Percentiles rank a stretch among this genome's conserved stretches.
phyloP scores from a whole-genome alignment of 2,113 vertebrate species.

The Girardinichthys multiradiatus region DNA sequence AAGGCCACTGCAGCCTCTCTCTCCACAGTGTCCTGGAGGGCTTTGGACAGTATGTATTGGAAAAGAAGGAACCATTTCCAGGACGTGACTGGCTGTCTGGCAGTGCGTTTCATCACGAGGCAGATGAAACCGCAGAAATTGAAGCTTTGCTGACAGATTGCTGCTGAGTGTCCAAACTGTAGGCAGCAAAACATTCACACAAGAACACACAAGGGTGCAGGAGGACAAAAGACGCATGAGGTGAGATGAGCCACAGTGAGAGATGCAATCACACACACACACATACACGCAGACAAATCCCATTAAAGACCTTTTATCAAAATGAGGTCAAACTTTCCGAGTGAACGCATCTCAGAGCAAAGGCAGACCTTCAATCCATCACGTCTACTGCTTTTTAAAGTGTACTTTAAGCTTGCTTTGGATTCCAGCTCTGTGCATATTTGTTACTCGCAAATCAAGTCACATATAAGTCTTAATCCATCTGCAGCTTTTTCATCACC shows the following conservation, averaged over 20 bases:
- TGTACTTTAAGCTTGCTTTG: constrained; percentile 7
- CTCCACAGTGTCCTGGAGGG: constrained; percentile 5
- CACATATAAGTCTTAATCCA: constrained; percentile 9
- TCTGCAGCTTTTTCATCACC: constrained; percentile 35
- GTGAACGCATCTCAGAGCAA: constrained; percentile 19
- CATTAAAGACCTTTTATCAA: constrained; percentile 41
- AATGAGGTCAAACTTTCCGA: constrained; percentile 37
- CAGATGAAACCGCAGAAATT: constrained; percentile 16
- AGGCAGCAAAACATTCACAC: constrained; percentile 29
- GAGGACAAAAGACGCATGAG: constrained; percentile 7
- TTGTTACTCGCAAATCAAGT: constrained; percentile 20
- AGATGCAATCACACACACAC: constrained; percentile 9
- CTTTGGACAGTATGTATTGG: constrained; percentile 47
- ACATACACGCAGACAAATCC: constrained; percentile 33
- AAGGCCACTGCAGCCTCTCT: constrained; percentile 13
- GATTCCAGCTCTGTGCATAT: constrained; percentile 11
- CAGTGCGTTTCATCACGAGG: constrained; percentile 30
- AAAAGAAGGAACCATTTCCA: constrained; percentile 47
- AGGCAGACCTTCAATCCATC: constrained; percentile 30
- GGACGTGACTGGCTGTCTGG: constrained; percentile 30
- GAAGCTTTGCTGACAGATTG: constrained; percentile 43
- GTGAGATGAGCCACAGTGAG: constrained; percentile 50
- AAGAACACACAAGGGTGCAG: constrained; percentile 25
- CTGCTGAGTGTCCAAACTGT: constrained; percentile 24
- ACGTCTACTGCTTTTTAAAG: constrained; percentile 29